A percentile compares a stretch with the other conserved stretches of the same genome.
Conservation (phyloP, 2,888 invertebrate genomes). For the Aplocera efformata region DNA sequence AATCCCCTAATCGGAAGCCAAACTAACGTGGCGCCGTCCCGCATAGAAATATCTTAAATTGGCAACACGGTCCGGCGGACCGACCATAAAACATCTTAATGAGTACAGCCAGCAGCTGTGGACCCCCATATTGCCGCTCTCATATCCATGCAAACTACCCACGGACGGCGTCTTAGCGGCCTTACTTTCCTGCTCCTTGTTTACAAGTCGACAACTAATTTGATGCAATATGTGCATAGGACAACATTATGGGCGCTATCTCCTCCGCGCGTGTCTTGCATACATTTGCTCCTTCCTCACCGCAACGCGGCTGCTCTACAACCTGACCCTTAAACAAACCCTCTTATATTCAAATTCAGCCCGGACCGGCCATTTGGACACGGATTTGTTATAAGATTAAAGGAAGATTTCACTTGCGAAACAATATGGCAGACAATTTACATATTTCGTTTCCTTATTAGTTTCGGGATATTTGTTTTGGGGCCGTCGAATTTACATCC, state of each 20-base stretch:
- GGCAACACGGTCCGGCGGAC: constrained; percentile 78
- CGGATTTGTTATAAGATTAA: constrained; percentile 82
- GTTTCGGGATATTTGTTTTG: constrained; percentile 81
- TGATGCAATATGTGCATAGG: constrained; percentile 82
- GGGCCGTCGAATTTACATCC: constrained; percentile 78
- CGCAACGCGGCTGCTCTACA: constrained; percentile 55
- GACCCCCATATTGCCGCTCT: constrained; percentile 76
- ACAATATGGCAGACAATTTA: constrained; percentile 80
- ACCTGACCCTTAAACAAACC: constrained; percentile 70
- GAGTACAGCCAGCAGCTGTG: constrained; percentile 79
- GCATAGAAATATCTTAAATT: constrained; percentile 81
- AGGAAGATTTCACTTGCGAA: constrained; percentile 81
- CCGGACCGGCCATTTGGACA: constrained; percentile 79
- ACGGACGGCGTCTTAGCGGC: constrained; percentile 72
- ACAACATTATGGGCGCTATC: constrained; percentile 77
- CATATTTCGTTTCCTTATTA: constrained; percentile 81
- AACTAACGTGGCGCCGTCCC: constrained; percentile 76
- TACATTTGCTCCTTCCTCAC: constrained; percentile 70
- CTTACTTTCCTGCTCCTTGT: constrained; percentile 75
- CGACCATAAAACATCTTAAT: constrained; percentile 81
- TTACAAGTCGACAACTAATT: constrained; percentile 81
- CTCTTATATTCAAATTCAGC: constrained; percentile 76
- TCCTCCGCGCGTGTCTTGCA: constrained; percentile 77
- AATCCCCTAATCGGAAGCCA: constrained; percentile 79
- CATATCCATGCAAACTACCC: constrained; percentile 81